Evolutionary conservation across 1,140 invertebrate genomes (phyloP).

Genomic region (Trichonephila clavata): DNA sequence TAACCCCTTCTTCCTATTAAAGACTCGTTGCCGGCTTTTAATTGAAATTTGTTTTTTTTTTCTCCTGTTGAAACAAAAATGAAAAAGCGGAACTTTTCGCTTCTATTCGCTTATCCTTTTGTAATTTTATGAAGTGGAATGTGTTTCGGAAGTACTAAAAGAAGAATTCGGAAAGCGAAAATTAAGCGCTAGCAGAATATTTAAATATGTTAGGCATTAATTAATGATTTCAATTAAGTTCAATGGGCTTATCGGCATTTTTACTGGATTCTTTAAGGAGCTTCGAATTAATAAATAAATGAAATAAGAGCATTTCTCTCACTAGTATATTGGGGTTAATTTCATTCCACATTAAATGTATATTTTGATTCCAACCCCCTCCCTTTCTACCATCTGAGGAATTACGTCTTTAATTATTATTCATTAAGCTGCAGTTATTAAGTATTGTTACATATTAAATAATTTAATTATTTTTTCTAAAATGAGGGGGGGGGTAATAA

Average conservation of each 20-base stretch:
- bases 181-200: conserved; percentile 45
- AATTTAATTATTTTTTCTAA: too few species aligned
- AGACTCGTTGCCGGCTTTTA: conserved; percentile 62
- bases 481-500: too few species aligned
- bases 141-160: conserved; percentile 46
- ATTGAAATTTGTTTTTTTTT: conserved; percentile 44
- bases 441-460: background rate
- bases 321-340: background rate
- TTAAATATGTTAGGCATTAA: conserved; percentile 53
- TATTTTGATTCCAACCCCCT: background rate
- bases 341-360: background rate
- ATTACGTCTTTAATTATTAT: background rate
- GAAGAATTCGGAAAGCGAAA: conserved; percentile 52
- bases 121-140: conserved; percentile 44
- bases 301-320: background rate
- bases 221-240: conserved; percentile 55
- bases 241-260: conserved; percentile 38
- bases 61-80: background rate
- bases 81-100: conserved; percentile 46
- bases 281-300: background rate
- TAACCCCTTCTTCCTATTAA: conserved; percentile 71
- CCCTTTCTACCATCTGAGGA: background rate
- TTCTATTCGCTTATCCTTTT: conserved; percentile 29
- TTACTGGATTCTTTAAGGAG: background rate
- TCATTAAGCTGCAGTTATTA: background rate